Base-by-base conservation (phyloP, 2,113 vertebrate species). In the Lota lota region DNA sequence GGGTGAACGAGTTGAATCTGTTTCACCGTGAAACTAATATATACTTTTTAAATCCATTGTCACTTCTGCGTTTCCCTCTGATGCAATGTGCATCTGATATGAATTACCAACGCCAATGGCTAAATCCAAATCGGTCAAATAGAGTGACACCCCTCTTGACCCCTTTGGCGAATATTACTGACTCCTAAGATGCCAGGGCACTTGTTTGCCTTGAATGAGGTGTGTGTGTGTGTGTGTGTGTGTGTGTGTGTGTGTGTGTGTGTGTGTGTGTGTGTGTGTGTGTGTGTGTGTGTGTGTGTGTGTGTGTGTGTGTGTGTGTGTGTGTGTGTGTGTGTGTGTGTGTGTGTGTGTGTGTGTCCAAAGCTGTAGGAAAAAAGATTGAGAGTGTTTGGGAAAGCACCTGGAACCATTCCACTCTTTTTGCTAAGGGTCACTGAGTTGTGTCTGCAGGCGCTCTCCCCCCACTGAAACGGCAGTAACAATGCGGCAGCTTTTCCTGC, bases 381-480 rank as follows among this genome's bases (percentile, higher is more conserved):
- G 40, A 10, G 40, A 47, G 76, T 85, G 83, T 82, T 86, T 63
- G 87, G 87, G 90, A 91, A 92, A 92, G 90, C 88, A 91, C 90
- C 88, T 92, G 90, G 91, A 91, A 87, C 64, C 72, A n/a, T 79
- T 91, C 89, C 90, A 92, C 81, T 79, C 85, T 89, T 83, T 7
- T 85, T 76, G 79, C 80, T 74, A 87, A 79, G 87, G 91, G 91
- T 91, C 91, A 91, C 73, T 86, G 89, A 86, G 89, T 91, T 92
- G 90, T 83, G 85, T 91, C 89, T 91, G 89, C 87, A 92, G 81
- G 85, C 83, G 86, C 11, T 47, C 40, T 47, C 88, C 89, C 89
- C 85, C 83, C 88, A 84, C 86, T 88, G 86, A 86, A 86, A 83
- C 84, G 83, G 77, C 79, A 79, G 6, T 82, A 89, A 88, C 88